Evolutionary conservation across 2,888 invertebrate species (phyloP).

Genomic region (Macrophya alboannulata): DNA sequence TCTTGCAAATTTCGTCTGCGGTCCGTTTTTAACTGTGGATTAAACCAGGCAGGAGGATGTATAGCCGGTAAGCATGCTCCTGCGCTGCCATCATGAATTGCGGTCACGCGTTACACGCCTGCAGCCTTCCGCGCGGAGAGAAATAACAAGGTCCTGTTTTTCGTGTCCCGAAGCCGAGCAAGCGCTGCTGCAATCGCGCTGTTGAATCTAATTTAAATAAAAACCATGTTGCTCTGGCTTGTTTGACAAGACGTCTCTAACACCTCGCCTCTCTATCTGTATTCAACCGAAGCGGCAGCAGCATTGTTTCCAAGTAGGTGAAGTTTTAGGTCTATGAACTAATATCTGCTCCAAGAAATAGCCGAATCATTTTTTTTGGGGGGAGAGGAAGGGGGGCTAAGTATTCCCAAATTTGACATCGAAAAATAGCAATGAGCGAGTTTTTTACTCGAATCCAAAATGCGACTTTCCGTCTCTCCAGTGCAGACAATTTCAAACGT

Average conservation of each 20-base stretch:
- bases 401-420: background rate
- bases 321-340: background rate
- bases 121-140: slow-evolving; percentile 36
- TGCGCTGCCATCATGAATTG: slow-evolving; percentile 40
- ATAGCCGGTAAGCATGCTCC: background rate
- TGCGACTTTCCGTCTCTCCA: background rate
- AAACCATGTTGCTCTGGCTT: slow-evolving; percentile 13
- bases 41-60: background rate
- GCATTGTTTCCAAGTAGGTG: background rate
- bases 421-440: background rate
- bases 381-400: no score
- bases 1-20: background rate
- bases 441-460: background rate
- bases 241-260: slow-evolving; percentile 47
- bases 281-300: background rate
- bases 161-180: slow-evolving; percentile 34
- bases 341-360: background rate
- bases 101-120: slow-evolving; percentile 44
- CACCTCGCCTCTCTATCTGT: slow-evolving; percentile 32
- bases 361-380: background rate
- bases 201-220: slow-evolving; percentile 47
- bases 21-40: background rate
- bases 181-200: slow-evolving; percentile 32
- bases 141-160: slow-evolving; percentile 41
- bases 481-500: background rate